Conservation (phyloP, 2,888 invertebrate species). For the Helicoverpa assulta region DNA sequence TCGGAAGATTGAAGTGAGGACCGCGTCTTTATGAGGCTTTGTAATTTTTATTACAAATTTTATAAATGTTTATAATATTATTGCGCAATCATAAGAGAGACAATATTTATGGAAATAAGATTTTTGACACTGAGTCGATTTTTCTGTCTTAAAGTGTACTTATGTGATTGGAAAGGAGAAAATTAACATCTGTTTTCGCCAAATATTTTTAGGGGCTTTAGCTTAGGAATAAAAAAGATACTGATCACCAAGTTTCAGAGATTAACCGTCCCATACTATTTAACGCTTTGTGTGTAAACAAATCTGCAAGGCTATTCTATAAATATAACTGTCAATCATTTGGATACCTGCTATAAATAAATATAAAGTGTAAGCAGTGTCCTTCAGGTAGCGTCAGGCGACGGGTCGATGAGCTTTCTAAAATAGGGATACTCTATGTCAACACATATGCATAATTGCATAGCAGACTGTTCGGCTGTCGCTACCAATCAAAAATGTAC, state of each 20-base stretch:
- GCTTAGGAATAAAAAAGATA: no score
- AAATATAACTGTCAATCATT: background rate
- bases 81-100: no score
- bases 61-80: background rate
- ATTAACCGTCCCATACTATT: no score
- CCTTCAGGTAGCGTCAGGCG: background rate
- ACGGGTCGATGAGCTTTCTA: background rate
- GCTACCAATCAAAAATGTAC: background rate
- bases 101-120: background rate
- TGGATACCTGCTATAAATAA: background rate
- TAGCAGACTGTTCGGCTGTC: background rate
- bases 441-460: background rate
- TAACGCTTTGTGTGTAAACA: background rate
- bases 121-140: background rate
- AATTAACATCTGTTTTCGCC: no score
- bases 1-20: constrained; percentile 28
- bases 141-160: background rate
- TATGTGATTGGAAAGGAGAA: background rate
- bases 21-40: constrained; percentile 17
- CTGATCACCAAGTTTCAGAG: no score
- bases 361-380: background rate
- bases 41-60: background rate
- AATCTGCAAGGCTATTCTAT: background rate
- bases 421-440: background rate
- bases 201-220: no score